Conservation (phyloP, 2,888 invertebrate species). For the Saturnia pavonia region DNA sequence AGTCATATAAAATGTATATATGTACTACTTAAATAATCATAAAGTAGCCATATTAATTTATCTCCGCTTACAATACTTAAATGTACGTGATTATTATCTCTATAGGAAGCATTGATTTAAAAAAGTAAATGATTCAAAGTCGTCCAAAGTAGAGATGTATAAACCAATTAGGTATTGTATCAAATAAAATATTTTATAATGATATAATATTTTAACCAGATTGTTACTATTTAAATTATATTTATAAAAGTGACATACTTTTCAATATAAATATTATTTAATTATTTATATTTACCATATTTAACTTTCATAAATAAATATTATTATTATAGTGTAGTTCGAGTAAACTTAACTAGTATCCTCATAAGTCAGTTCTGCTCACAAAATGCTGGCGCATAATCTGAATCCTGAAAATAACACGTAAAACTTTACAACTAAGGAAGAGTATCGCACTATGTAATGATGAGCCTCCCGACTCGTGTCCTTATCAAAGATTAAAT, state of each 20-base stretch:
- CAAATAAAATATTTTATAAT: not conserved
- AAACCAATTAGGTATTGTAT: not conserved
- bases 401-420: constrained; percentile 50
- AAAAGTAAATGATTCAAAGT: not conserved
- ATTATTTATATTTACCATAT: not conserved
- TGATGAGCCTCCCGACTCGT: constrained; percentile 45
- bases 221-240: not conserved
- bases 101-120: too few species aligned
- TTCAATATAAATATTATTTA: not conserved
- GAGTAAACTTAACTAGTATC: constrained; percentile 25
- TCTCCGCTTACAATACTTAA: not conserved
- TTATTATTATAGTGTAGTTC: constrained; percentile 9
- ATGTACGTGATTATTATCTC: too few species aligned
- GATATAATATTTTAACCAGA: not conserved
- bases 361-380: constrained; percentile 37
- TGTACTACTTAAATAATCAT: too few species aligned
- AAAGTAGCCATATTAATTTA: not conserved
- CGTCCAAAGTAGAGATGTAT: not conserved
- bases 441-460: constrained; percentile 51
- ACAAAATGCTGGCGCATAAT: constrained; percentile 49
- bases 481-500: constrained; percentile 35
- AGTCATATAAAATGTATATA: too few species aligned
- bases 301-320: constrained; percentile 6
- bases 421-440: constrained; percentile 48
- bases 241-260: not conserved